phyloP scores from a whole-genome alignment of 2,888 invertebrate genomes.

The Toxonevra muliebris region DNA sequence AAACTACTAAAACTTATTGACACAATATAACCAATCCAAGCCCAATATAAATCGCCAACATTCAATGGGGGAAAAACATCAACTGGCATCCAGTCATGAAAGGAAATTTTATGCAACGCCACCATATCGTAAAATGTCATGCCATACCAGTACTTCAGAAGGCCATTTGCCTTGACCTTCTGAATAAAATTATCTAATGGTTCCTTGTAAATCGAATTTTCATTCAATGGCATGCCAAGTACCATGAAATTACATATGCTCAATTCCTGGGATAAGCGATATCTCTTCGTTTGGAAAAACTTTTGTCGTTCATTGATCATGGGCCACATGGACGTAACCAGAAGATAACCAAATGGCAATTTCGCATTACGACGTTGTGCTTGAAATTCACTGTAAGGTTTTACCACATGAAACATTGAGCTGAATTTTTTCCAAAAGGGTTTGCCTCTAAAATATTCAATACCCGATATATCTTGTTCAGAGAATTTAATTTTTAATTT shows the following conservation, averaged over 20 bases:
- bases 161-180: slow-evolving; percentile 29
- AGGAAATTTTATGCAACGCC: slow-evolving; percentile 13
- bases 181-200: slow-evolving; percentile 34
- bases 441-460: slow-evolving; percentile 5
- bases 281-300: slow-evolving; percentile 16
- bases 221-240: slow-evolving; percentile 10
- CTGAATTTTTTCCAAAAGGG: slow-evolving; percentile 12
- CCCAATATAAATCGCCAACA: too few species aligned
- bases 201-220: slow-evolving; percentile 42
- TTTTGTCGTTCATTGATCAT: slow-evolving; percentile 13
- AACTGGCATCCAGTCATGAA: slow-evolving; percentile 31
- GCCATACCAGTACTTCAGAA: slow-evolving; percentile 38
- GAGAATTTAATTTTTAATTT: slow-evolving; percentile 11
- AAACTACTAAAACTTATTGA: too few species aligned
- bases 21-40: too few species aligned
- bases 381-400: slow-evolving; percentile 14
- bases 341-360: neutral
- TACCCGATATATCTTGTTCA: neutral
- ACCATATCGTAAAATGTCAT: slow-evolving; percentile 35
- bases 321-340: slow-evolving; percentile 13
- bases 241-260: slow-evolving; percentile 6
- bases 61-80: too few species aligned
- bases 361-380: slow-evolving; percentile 10
- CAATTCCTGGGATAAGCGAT: slow-evolving; percentile 13
- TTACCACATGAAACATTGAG: neutral